Evolutionary conservation across 2,797 vertebrate genomes (phyloP), one percentile per base, ranked within the genome.

Genomic region (Phrynocephalus vlangalii): DNA sequence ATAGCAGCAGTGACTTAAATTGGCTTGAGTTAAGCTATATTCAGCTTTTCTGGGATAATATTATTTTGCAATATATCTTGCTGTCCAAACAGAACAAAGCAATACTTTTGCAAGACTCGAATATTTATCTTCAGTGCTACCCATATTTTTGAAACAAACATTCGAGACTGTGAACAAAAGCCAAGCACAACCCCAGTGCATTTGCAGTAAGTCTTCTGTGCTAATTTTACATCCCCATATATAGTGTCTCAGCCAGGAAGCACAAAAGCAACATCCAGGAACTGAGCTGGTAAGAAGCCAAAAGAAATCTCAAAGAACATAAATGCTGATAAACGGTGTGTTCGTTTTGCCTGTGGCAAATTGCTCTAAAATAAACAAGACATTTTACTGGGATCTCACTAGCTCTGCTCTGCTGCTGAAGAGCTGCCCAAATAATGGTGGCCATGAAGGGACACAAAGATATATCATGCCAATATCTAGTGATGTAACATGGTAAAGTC

Each of bases 81-180:
- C 24, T 75, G 5, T 18, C 22, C 33, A 71, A 83, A 44, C 70
- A 83, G n/a, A 73, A 28, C 20, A 72, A 56, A 75, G 15, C 44
- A 15, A 67, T 66, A 3, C n/a, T 87, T 75, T 15, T 76, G 28
- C 60, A 82, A 67, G 50, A 68, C 63, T 82, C 79, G 52, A 67
- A 87, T 82, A 67, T 82, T 82, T 82, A 68, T 63, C 13, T 82
- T 76, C 52, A 76, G 22, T 52, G 6, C 22, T 13, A 67, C 22
- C 22, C 86, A 82, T 38, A 68, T 56, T 86, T 38, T 79, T 68
- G 28, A 67, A 68, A 10, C 60, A 68, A 76, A 87, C n/a, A 76
- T 67, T 76, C 44, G 10, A 26, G 8, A 68, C 22, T 48, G 66
- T 50, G 28, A 75, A 5, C 22, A 30, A 75, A 3, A 33, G 28